Base-by-base conservation (phyloP, 2,888 invertebrate genomes). In the Podotricha telesiphe region DNA sequence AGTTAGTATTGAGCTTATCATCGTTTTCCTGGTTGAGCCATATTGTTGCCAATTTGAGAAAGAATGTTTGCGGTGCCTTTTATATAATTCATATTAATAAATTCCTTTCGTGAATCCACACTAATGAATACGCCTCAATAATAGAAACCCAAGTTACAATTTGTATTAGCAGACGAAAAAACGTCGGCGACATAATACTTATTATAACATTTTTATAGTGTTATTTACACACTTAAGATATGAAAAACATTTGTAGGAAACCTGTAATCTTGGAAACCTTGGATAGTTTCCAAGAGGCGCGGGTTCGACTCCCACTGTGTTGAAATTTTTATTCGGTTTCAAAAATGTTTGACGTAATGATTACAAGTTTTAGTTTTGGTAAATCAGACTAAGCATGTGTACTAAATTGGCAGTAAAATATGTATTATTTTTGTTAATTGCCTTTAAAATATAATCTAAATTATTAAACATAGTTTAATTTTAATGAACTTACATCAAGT, bases 51-150 rank as follows among this genome's bases (percentile, higher is more conserved):
- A 67, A 58, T 62, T 65, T 45, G 67, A 42, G 55, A 68, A 59
- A 22, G 65, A 51, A 68, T 69, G 59, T 13, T 48, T 62, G 67
- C 61, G 70, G 68, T 58, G 63, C 37, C 48, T 69, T 63, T 51
- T 67, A 69, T 62, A 64, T 55, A 58, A 47, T 62, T 48, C 0
- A 37, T 37, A 37, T 61, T 51, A 47, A 40, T 61, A 67, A 59
- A 59, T 59, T 59, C 45, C 42, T 55, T 62, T 67, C 20, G 34
- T 17, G 42, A n/a, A 28, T 61, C 2, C 15, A 15, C 34, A 47
- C 53, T 20, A 17, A 11, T 55, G 2, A 5, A 5, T 51, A 51
- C 4, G 3, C 8, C 28, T 10, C 11, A 17, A 6, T 58, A 20
- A 20, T 58, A 15, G 40, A 19, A 13, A 13, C 7, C 11, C 17